Conservation (phyloP, 1,140 invertebrate genomes). For the Lamellibrachia luymesi region DNA sequence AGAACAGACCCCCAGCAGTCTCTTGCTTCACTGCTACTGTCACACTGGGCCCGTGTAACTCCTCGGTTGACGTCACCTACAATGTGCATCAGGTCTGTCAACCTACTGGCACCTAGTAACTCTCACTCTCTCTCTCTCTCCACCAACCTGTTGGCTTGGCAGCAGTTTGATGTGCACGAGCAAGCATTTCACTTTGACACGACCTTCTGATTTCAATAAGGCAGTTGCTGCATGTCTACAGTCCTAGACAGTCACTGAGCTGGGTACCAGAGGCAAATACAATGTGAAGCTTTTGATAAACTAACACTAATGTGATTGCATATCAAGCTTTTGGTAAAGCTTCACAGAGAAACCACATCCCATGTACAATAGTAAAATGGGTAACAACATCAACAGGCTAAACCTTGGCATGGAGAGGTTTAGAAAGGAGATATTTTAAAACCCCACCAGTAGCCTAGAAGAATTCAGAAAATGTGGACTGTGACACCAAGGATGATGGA, state of each 20-base stretch:
- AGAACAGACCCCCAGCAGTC: conserved; percentile 2
- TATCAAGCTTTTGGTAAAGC: too few species aligned
- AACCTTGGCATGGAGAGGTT: background rate
- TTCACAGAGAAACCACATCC: background rate
- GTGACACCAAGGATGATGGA: background rate
- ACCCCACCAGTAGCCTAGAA: background rate
- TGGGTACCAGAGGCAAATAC: too few species aligned
- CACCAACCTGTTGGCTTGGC: background rate
- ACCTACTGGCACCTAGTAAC: background rate
- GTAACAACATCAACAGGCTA: background rate
- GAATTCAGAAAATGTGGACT: background rate
- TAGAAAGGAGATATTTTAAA: background rate
- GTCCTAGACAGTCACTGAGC: background rate
- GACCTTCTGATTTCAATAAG: background rate
- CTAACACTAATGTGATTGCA: too few species aligned
- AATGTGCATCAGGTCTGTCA: background rate
- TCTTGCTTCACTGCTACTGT: conserved; percentile 6
- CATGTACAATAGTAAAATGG: background rate
- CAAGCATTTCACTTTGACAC: background rate
- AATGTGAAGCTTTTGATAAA: too few species aligned
- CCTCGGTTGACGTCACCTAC: background rate
- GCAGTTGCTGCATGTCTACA: background rate
- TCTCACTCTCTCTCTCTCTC: too few species aligned
- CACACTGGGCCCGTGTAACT: background rate
- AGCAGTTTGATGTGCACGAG: background rate